Evolutionary conservation across 1,140 invertebrate genomes (phyloP).

Genomic region (Bombyx mori): ASM3026992v2 NC_085122.1:6645001-6645500

Average conservation of each 20-base stretch:
- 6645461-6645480: slow-evolving; percentile 75
- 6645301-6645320: slow-evolving; percentile 98
- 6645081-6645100: slow-evolving; percentile 31
- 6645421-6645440: background rate
- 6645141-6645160: slow-evolving; percentile 50
- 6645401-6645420: background rate
- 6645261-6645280: slow-evolving; percentile 55
- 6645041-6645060: no score
- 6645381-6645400: slow-evolving; percentile 82
- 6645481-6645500: slow-evolving; percentile 76
- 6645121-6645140: slow-evolving; percentile 50
- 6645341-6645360: slow-evolving; percentile 76
- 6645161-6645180: slow-evolving; percentile 56
- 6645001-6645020: no score
- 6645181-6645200: slow-evolving; percentile 55
- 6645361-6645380: slow-evolving; percentile 86
- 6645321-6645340: slow-evolving; percentile 96
- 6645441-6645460: background rate
- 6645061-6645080: slow-evolving; percentile 61
- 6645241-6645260: slow-evolving; percentile 47
- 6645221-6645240: slow-evolving; percentile 58
- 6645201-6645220: slow-evolving; percentile 52
- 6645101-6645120: slow-evolving; percentile 42
- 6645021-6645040: no score
- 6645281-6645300: slow-evolving; percentile 87